A percentile compares a stretch with the other conserved stretches of the same genome.
phyloP scores from a whole-genome alignment of 2,797 vertebrate species.

The Phylloscopus collybita region DNA sequence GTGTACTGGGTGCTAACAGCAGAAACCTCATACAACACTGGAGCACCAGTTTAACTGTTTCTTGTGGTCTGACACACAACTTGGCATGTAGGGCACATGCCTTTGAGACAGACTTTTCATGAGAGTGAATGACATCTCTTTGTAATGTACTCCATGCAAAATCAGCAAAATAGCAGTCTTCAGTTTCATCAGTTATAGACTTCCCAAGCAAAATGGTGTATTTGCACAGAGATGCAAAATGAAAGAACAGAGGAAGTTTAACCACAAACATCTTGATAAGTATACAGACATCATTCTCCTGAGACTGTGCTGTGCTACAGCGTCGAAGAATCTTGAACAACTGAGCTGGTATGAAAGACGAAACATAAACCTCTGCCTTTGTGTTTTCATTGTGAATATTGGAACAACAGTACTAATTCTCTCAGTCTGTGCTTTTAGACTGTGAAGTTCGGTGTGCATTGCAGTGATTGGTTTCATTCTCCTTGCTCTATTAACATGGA shows the following conservation, averaged over 20 bases:
- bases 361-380: not conserved
- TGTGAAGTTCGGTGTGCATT: not conserved
- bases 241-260: constrained; percentile 15
- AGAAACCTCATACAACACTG: constrained; percentile 30
- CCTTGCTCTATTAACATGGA: not conserved
- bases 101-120: constrained; percentile 21
- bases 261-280: constrained; percentile 52
- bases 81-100: constrained; percentile 18
- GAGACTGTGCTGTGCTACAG: not conserved
- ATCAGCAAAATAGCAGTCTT: constrained; percentile 58
- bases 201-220: constrained; percentile 29
- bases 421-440: not conserved
- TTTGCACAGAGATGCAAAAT: constrained; percentile 27
- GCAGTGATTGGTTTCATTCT: not conserved
- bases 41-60: constrained; percentile 31
- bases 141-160: constrained; percentile 57
- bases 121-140: constrained; percentile 42
- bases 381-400: not conserved
- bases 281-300: constrained; percentile 19
- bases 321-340: not conserved
- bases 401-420: not conserved
- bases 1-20: not conserved
- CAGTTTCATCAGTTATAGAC: constrained; percentile 44
- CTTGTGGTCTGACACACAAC: constrained; percentile 48
- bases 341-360: not conserved